Base-by-base conservation (phyloP, 1,140 invertebrate species). In the Brachionus plicatilis region DNA sequence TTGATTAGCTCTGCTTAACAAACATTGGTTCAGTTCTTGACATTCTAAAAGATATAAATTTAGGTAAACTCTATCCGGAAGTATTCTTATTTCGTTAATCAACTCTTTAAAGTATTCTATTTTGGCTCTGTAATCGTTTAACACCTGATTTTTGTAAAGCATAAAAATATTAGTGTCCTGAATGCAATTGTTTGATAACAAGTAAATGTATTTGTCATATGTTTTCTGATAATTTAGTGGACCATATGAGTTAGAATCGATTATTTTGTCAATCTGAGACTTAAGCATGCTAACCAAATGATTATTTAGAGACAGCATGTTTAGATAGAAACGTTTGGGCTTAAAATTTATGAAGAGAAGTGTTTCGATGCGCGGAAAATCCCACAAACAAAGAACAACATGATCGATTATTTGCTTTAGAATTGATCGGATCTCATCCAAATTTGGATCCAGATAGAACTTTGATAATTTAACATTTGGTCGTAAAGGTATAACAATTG, bases 21-120 rank as follows among this genome's bases (percentile, higher is more conserved):
- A 45, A 2, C 8, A 56, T 27, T 82, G 2, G 85, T 90, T 90
- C 12, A 90, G 85, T 5, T 86, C 85, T 14, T 87, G 85, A 85
- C 88, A 92, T 86, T 92, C 90, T 85, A 92, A 91, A 85, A 96
- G 90, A 65, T 91, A 90, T 86, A 94, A 92, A 88, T 95, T 96
- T 75, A 95, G 89, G 75, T 89, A 88, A 3, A 89, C 90, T 90
- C 88, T 94, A 93, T 91, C 95, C 93, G 86, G 94, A 88, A 91
- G 93, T 92, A 86, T 94, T 89, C 89, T 94, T 91, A 91, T 95
- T 94, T 94, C 93, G 86, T 92, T 90, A 86, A 92, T 93, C 14
- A 94, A 87, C 14, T 88, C 88, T 85, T 93, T 92, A 86, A 94
- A 94, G 85, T 90, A 91, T 29, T 91, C 89, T 84, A 95, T 94